phyloP scores from a whole-genome alignment of 2,113 vertebrate genomes.

The Halichoeres trimaculatus region DNA sequence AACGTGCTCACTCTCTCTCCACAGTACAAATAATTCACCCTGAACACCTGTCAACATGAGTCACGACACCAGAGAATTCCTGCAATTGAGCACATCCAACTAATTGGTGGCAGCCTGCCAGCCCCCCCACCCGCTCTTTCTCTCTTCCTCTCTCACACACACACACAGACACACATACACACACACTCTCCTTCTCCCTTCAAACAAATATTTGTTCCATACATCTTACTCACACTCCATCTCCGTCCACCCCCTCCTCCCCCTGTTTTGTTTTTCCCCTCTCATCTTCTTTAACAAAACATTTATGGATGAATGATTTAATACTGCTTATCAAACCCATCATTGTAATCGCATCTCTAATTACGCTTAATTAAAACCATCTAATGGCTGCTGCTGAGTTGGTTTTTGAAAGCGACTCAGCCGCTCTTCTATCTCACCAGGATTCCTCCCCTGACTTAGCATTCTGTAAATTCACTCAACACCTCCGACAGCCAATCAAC shows the following conservation, averaged over 20 bases:
- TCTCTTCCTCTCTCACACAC: conserved; percentile 12
- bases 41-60: conserved; percentile 84
- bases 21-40: conserved; percentile 72
- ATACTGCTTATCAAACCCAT: conserved; percentile 95
- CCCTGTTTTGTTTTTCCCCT: conserved; percentile 44
- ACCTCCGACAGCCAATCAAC: conserved; percentile 76
- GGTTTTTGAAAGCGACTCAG: conserved; percentile 85
- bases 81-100: conserved; percentile 87
- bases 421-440: conserved; percentile 67
- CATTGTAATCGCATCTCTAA: conserved; percentile 97
- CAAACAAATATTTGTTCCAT: conserved; percentile 46
- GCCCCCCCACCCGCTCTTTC: conserved; percentile 15
- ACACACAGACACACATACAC: background rate
- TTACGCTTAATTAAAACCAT: conserved; percentile 98
- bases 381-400: conserved; percentile 91
- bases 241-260: conserved; percentile 29
- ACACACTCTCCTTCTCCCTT: background rate
- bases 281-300: conserved; percentile 90
- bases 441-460: conserved; percentile 72
- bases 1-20: conserved; percentile 43
- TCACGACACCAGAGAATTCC: conserved; percentile 82
- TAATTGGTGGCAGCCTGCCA: conserved; percentile 91
- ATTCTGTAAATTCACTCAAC: conserved; percentile 71
- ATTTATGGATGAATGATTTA: conserved; percentile 97
- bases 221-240: conserved; percentile 42